A percentile compares a stretch with the other conserved stretches of the same genome.
These are phyloP conservation scores for Neelides sp. DNA, from an alignment of 1,140 invertebrate species.

Conservation along the genomic window DNA sequence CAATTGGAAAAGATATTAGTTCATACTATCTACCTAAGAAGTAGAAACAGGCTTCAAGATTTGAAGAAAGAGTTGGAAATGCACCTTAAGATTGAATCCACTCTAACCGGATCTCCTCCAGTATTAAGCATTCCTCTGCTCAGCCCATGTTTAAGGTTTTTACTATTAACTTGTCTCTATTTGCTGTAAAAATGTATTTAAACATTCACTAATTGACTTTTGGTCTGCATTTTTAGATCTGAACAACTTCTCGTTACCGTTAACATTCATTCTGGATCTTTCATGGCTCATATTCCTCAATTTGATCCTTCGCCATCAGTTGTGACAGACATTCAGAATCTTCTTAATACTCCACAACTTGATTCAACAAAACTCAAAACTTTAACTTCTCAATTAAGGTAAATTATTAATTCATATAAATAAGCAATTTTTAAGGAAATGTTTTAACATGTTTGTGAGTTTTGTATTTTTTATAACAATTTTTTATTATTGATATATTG, in stretches of 20 bases:
- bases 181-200: not conserved
- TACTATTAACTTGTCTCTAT: not conserved
- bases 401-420: slow-evolving; percentile 36
- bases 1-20: slow-evolving; percentile 54
- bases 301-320: slow-evolving; percentile 58
- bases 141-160: slow-evolving; percentile 56
- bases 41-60: slow-evolving; percentile 63
- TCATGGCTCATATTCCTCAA: slow-evolving; percentile 80
- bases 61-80: slow-evolving; percentile 59
- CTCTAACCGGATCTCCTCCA: slow-evolving; percentile 67
- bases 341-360: slow-evolving; percentile 50
- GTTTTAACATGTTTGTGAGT: too few relatives aligned
- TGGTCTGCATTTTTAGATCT: slow-evolving; percentile 43
- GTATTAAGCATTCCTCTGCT: slow-evolving; percentile 78
- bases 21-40: slow-evolving; percentile 91
- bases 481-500: slow-evolving; percentile 4
- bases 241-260: slow-evolving; percentile 83
- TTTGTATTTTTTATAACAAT: slow-evolving; percentile 1
- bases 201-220: not conserved
- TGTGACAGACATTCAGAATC: slow-evolving; percentile 64
- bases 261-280: slow-evolving; percentile 83
- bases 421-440: slow-evolving; percentile 11
- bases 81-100: slow-evolving; percentile 39
- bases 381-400: slow-evolving; percentile 56
- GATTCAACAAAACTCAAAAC: slow-evolving; percentile 55